Percentiles rank a stretch among this genome's conserved stretches.
Conservation (phyloP, 30 jellyfish, hydroid and myxozoan genomes). For the Chironex yamaguchii region DNA sequence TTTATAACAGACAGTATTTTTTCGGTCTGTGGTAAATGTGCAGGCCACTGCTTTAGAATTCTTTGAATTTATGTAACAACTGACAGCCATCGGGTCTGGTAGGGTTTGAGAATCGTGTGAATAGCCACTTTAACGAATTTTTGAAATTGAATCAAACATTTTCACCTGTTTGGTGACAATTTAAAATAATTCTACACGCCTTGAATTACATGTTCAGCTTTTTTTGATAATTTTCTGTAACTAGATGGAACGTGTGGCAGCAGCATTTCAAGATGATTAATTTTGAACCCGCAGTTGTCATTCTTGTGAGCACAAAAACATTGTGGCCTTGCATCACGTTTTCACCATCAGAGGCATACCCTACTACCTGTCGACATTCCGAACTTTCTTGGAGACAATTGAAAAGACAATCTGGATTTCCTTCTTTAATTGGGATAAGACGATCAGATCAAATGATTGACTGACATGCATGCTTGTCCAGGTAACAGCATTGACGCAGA, state of each 20-base stretch:
- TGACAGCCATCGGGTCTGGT: slow-evolving; percentile 62
- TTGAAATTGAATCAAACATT: neutral
- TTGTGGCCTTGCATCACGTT: neutral
- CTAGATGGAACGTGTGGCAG: neutral
- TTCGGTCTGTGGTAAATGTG: slow-evolving; percentile 8
- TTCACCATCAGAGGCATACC: neutral
- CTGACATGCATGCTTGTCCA: too few relatives aligned
- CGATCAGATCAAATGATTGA: neutral
- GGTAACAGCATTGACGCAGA: too few relatives aligned
- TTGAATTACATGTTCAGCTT: neutral
- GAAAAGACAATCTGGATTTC: neutral
- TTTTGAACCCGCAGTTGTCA: neutral
- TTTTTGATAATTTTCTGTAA: neutral
- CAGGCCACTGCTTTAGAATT: slow-evolving; percentile 18
- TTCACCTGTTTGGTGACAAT: neutral
- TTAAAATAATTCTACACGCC: neutral
- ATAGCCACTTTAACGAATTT: slow-evolving; percentile 41
- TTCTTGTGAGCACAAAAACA: neutral
- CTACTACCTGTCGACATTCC: neutral
- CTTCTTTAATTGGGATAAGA: neutral
- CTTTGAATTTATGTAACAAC: slow-evolving; percentile 10
- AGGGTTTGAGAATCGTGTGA: slow-evolving; percentile 55
- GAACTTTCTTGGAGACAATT: neutral
- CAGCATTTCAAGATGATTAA: neutral
- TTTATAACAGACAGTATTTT: neutral